Evolutionary conservation across 2,888 invertebrate genomes (phyloP).

Genomic region (Steinernema hermaphroditum): DNA sequence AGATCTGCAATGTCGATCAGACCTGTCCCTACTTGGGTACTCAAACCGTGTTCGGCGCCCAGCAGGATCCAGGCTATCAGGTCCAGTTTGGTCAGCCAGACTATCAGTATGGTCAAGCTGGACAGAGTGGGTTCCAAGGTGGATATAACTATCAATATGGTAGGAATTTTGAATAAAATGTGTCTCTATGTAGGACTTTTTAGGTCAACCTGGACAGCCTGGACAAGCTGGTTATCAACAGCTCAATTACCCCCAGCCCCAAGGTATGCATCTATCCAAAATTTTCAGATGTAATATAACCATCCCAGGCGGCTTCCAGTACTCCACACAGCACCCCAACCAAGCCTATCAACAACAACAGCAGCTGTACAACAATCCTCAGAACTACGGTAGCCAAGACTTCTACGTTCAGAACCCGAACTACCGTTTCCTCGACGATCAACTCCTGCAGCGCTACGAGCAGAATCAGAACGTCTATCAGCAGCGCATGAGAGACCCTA

Average conservation of each 20-base stretch:
- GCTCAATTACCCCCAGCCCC: no score
- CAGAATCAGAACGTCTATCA: constrained; percentile 1
- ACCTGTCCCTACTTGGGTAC: not conserved
- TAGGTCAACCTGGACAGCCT: no score
- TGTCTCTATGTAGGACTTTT: no score
- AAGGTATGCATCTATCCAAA: no score
- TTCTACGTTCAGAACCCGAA: constrained; percentile 37
- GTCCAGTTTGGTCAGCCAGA: no score
- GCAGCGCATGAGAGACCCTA: not conserved
- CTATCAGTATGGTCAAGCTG: not conserved
- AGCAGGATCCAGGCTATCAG: not conserved
- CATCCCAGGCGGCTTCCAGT: not conserved
- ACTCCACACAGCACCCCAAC: not conserved
- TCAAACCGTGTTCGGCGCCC: not conserved
- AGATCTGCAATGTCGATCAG: constrained; percentile 16
- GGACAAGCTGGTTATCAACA: no score
- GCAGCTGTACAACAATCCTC: not conserved
- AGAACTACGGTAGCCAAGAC: not conserved
- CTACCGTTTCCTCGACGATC: constrained; percentile 38
- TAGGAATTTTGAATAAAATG: not conserved
- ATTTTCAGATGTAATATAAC: no score
- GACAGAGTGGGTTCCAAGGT: not conserved
- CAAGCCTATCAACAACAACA: not conserved
- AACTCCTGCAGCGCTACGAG: constrained; percentile 32
- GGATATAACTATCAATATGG: not conserved